Evolutionary conservation across 2,888 invertebrate genomes (phyloP).

Genomic region (Vannuccia rotundouncinata): DNA sequence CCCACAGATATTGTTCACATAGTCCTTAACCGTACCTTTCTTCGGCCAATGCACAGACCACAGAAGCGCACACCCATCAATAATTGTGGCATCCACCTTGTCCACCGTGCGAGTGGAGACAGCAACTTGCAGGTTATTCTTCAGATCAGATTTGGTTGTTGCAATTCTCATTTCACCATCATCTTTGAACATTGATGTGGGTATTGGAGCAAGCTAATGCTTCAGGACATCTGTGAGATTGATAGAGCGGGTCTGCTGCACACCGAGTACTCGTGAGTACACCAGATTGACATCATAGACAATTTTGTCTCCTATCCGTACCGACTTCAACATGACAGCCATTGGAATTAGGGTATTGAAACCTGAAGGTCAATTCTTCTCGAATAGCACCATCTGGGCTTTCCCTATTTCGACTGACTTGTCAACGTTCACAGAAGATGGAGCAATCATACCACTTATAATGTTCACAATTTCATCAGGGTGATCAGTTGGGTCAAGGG

Average conservation of each 20-base stretch:
- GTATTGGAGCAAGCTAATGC: background rate
- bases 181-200: background rate
- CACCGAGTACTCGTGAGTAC: background rate
- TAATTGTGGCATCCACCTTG: background rate
- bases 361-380: background rate
- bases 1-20: no score
- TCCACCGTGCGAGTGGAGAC: background rate
- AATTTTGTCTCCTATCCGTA: background rate
- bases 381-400: background rate
- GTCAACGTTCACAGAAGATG: background rate
- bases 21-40: no score
- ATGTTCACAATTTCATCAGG: background rate
- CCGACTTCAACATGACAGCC: background rate
- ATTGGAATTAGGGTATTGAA: background rate
- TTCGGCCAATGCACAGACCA: background rate
- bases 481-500: background rate
- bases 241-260: background rate
- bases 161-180: conserved; percentile 11
- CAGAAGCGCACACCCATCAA: conserved; percentile 6
- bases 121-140: background rate
- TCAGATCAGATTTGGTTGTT: background rate
- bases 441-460: no score
- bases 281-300: background rate
- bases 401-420: background rate
- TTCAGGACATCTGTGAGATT: background rate